Evolutionary conservation across 2,888 invertebrate species (phyloP).

Genomic region (Drosophila subquinaria): DNA sequence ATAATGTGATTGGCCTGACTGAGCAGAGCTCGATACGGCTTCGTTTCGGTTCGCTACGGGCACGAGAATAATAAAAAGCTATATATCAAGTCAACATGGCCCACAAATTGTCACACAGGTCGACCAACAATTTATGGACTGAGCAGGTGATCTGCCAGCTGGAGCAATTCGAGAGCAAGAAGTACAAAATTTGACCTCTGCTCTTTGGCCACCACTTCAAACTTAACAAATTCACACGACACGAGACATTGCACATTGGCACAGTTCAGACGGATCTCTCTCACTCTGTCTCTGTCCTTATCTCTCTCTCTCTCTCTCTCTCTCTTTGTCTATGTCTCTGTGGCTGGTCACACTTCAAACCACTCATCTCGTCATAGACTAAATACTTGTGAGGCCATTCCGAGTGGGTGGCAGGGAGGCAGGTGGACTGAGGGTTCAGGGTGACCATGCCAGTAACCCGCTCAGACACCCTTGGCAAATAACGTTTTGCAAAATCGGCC

Average conservation of each 20-base stretch:
- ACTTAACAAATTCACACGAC: slow-evolving; percentile 76
- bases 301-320: background rate
- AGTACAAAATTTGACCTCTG: slow-evolving; percentile 53
- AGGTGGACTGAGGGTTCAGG: too few species aligned
- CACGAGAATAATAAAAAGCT: slow-evolving; percentile 54
- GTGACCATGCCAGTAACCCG: too few species aligned
- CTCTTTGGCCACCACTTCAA: slow-evolving; percentile 52
- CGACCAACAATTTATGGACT: slow-evolving; percentile 56
- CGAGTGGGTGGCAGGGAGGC: background rate
- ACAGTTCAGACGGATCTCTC: slow-evolving; percentile 19
- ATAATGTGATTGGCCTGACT: slow-evolving; percentile 76
- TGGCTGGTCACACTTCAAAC: slow-evolving; percentile 65
- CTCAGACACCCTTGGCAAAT: too few species aligned
- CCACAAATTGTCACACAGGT: slow-evolving; percentile 59
- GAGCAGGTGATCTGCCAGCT: slow-evolving; percentile 38
- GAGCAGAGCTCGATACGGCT: slow-evolving; percentile 36
- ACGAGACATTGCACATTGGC: slow-evolving; percentile 40
- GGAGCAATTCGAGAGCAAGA: slow-evolving; percentile 29
- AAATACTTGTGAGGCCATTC: slow-evolving; percentile 71
- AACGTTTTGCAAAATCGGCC: too few species aligned
- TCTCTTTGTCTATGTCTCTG: slow-evolving; percentile 1
- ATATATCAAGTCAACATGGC: slow-evolving; percentile 60
- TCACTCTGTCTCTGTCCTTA: background rate
- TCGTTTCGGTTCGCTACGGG: slow-evolving; percentile 19
- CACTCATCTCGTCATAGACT: slow-evolving; percentile 77